These are phyloP conservation scores for Phoxinus phoxinus DNA, from an alignment of 2,113 vertebrate genomes.

Conservation along the genomic window DNA sequence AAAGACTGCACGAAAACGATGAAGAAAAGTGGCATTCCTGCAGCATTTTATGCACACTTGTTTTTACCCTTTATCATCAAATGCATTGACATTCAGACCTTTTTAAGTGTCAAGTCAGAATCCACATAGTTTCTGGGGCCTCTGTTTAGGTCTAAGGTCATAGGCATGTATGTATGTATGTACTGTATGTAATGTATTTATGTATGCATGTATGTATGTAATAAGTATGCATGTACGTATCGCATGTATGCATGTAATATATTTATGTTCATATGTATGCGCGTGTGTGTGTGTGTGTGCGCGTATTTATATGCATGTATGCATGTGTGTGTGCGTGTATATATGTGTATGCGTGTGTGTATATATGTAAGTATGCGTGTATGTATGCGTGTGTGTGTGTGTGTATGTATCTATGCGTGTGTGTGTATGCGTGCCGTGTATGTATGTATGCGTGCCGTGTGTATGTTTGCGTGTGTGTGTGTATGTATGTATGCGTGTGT, in stretches of 20 bases:
- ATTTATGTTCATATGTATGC: no score
- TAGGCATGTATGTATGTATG: background rate
- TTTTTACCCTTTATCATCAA: background rate
- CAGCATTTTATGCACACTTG: background rate
- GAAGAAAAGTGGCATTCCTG: background rate
- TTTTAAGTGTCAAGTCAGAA: background rate
- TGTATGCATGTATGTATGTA: background rate
- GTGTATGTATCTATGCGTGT: no score
- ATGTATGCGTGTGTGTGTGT: no score
- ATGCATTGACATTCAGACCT: slow-evolving; percentile 2
- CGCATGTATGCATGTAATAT: no score
- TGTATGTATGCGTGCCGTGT: no score
- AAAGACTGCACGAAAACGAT: background rate
- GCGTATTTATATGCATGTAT: no score
- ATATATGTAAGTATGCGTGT: no score
- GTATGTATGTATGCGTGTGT: no score
- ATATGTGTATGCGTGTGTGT: background rate
- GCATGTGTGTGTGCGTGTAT: background rate
- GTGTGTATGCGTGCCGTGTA: no score
- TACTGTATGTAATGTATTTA: no score
- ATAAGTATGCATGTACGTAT: background rate
- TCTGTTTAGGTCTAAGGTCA: background rate
- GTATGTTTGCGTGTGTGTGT: no score
- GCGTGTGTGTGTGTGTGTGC: no score
- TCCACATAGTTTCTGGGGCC: background rate